Evolutionary conservation across 2,888 invertebrate species (phyloP).

Genomic region (Mylabris sibirica): DNA sequence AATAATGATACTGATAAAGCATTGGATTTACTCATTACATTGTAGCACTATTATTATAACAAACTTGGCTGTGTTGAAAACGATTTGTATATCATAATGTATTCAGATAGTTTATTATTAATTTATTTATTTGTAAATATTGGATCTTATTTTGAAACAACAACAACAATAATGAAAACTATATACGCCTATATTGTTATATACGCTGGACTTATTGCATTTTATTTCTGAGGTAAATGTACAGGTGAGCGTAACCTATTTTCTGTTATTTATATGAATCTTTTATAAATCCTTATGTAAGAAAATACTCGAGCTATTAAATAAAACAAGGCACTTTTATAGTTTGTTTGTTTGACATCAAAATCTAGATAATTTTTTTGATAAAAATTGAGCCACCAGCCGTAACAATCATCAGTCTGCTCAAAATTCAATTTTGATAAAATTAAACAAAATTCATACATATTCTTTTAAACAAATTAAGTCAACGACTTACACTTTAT

Average conservation of each 20-base stretch:
- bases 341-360: neutral
- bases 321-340: constrained; percentile 4
- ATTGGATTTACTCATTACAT: constrained; percentile 77
- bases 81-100: constrained; percentile 34
- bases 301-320: constrained; percentile 7
- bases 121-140: constrained; percentile 34
- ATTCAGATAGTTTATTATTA: constrained; percentile 40
- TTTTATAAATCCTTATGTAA: constrained; percentile 5
- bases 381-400: neutral
- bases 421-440: neutral
- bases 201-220: neutral
- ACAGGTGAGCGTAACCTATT: neutral
- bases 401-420: neutral
- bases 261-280: constrained; percentile 2
- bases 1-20: constrained; percentile 87
- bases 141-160: neutral
- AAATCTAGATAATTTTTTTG: neutral
- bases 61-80: constrained; percentile 47
- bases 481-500: neutral
- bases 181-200: neutral
- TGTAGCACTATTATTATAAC: constrained; percentile 63
- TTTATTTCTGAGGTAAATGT: neutral
- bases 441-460: neutral
- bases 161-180: neutral
- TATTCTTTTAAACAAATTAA: neutral